Conservation (phyloP, 2,888 invertebrate species). For the Spisula solida region DNA sequence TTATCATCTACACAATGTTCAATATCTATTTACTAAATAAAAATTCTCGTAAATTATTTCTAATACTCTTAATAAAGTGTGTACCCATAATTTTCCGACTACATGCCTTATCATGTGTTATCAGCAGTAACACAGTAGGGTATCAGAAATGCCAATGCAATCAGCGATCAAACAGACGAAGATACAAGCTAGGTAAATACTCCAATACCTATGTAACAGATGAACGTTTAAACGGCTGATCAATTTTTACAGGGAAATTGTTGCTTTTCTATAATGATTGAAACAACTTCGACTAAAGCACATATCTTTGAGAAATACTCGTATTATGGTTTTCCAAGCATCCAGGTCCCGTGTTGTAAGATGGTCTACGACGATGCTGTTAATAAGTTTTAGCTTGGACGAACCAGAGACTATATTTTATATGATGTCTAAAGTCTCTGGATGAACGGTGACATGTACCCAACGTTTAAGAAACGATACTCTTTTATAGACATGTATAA, state of each 20-base stretch:
- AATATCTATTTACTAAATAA: conserved; percentile 21
- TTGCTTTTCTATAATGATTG: too few species aligned
- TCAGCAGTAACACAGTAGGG: conserved; percentile 27
- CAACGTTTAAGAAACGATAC: too few species aligned
- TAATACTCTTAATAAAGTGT: conserved; percentile 30
- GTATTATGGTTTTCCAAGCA: too few species aligned
- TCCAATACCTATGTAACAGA: conserved; percentile 3
- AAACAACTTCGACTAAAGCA: too few species aligned
- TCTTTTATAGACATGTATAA: too few species aligned
- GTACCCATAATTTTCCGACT: conserved; percentile 32
- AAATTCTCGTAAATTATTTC: conserved; percentile 38
- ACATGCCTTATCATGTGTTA: conserved; percentile 35
- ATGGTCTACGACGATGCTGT: too few species aligned
- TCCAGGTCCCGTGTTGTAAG: too few species aligned
- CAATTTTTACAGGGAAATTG: neutral
- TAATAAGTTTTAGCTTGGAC: too few species aligned
- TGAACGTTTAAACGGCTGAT: conserved; percentile 18
- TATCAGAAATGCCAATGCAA: conserved; percentile 20
- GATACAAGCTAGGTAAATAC: conserved; percentile 28
- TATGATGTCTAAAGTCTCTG: too few species aligned
- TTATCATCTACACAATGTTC: conserved; percentile 7
- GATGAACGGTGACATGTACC: too few species aligned
- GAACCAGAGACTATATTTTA: too few species aligned
- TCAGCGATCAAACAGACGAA: conserved; percentile 1
- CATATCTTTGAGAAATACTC: too few species aligned